Evolutionary conservation across 2,888 invertebrate species (phyloP).

Genomic region (Anagyrus pseudococci): DNA sequence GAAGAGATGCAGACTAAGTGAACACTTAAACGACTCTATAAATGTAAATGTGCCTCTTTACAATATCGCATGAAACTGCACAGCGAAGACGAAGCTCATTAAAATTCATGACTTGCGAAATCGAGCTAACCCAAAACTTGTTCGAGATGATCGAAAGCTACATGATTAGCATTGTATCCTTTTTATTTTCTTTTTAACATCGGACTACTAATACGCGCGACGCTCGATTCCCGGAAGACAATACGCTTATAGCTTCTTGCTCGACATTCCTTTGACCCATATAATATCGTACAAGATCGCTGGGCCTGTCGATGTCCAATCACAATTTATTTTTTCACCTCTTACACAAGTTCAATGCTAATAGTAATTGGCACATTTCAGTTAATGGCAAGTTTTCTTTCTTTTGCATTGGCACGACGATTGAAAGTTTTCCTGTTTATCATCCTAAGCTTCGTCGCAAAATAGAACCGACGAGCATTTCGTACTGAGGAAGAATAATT

Average conservation of each 20-base stretch:
- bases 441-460: no score
- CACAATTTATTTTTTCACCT: no score
- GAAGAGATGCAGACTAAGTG: no score
- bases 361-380: constrained; percentile 57
- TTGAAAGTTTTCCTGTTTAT: constrained; percentile 44
- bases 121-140: constrained; percentile 13
- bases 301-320: constrained; percentile 15
- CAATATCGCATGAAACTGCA: no score
- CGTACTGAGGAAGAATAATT: no score
- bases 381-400: constrained; percentile 54
- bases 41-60: no score
- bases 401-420: constrained; percentile 56
- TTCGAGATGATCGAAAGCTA: background rate
- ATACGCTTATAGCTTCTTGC: constrained; percentile 3
- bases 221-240: constrained; percentile 19
- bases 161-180: constrained; percentile 4
- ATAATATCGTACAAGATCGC: constrained; percentile 26
- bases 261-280: constrained; percentile 7
- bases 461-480: no score
- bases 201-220: constrained; percentile 2
- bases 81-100: constrained; percentile 26
- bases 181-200: background rate
- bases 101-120: constrained; percentile 32
- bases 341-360: constrained; percentile 3
- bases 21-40: no score